Conservation (phyloP, 2,888 invertebrate species). For the Adelphocoris suturalis region DNA sequence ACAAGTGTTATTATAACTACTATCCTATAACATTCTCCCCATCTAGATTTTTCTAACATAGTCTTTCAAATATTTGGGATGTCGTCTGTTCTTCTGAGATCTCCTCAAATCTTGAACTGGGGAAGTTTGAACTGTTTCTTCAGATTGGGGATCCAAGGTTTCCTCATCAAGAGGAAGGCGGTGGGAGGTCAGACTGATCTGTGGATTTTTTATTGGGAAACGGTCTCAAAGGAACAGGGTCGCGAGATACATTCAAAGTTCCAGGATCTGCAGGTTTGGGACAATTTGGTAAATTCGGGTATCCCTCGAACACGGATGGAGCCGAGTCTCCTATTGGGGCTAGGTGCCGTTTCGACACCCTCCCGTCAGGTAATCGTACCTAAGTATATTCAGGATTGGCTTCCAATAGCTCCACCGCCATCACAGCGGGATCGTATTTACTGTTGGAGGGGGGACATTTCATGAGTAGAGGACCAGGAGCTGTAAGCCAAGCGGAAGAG, state of each 20-base stretch:
- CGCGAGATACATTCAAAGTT: not conserved
- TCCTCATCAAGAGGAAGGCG: too few species aligned
- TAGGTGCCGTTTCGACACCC: not conserved
- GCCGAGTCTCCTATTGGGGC: conserved; percentile 8
- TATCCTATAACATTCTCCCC: not conserved
- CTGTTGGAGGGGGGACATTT: conserved; percentile 9
- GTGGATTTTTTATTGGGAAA: not conserved
- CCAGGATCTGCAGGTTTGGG: not conserved
- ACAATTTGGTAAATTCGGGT: too few species aligned
- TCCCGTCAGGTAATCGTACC: not conserved
- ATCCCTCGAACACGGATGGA: not conserved
- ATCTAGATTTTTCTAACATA: not conserved
- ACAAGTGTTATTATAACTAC: not conserved
- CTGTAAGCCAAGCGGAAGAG: not conserved
- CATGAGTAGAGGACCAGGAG: not conserved
- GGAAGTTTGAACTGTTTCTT: not conserved
- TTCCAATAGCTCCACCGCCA: conserved; percentile 14
- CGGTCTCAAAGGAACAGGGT: not conserved
- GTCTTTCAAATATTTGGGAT: not conserved
- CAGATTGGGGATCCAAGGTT: not conserved
- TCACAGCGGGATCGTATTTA: not conserved
- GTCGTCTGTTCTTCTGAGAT: not conserved
- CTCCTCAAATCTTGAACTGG: conserved; percentile 39
- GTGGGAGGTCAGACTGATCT: too few species aligned
- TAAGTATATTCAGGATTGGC: conserved; percentile 4